A percentile compares a stretch with the other conserved stretches of the same genome.
phyloP scores from a whole-genome alignment of 2,888 invertebrate genomes.

The Cryptocephalus moraei region DNA sequence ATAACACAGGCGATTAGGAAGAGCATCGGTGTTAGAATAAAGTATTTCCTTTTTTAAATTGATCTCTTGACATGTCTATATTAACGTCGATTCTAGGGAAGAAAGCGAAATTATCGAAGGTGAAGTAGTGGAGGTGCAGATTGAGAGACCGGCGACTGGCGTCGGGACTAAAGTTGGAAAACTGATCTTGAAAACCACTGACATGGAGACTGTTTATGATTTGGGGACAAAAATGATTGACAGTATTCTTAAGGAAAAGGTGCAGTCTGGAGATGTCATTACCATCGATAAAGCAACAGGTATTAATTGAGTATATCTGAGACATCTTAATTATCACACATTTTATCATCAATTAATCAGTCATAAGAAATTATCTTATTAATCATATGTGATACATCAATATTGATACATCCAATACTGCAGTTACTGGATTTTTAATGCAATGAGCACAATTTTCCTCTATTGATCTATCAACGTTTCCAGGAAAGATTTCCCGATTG shows the following conservation, averaged over 20 bases:
- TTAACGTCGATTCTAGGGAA: slow-evolving; percentile 50
- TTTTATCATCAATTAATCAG: too few species aligned
- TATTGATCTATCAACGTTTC: slow-evolving; percentile 3
- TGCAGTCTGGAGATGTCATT: slow-evolving; percentile 91
- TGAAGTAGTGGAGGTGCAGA: slow-evolving; percentile 95
- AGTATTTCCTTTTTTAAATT: slow-evolving; percentile 24
- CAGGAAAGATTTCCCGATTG: slow-evolving; percentile 44
- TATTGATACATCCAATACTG: too few species aligned
- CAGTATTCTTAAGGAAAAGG: slow-evolving; percentile 90
- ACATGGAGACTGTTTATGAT: slow-evolving; percentile 99
- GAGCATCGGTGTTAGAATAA: slow-evolving; percentile 83
- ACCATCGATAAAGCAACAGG: slow-evolving; percentile 99
- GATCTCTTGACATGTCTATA: background rate
- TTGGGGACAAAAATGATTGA: slow-evolving; percentile 98
- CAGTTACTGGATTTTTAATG: too few species aligned
- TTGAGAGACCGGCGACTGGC: slow-evolving; percentile 89
- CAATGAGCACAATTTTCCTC: background rate
- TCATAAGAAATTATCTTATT: too few species aligned
- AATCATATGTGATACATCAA: too few species aligned
- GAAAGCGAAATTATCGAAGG: slow-evolving; percentile 99
- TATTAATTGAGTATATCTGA: background rate
- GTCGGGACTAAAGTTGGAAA: slow-evolving; percentile 84
- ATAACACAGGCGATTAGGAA: slow-evolving; percentile 93
- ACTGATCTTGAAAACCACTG: slow-evolving; percentile 94
- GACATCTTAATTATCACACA: too few species aligned